These are phyloP conservation scores for Ctena decussata DNA, from an alignment of 2,888 invertebrate genomes.

Conservation along the genomic window DNA sequence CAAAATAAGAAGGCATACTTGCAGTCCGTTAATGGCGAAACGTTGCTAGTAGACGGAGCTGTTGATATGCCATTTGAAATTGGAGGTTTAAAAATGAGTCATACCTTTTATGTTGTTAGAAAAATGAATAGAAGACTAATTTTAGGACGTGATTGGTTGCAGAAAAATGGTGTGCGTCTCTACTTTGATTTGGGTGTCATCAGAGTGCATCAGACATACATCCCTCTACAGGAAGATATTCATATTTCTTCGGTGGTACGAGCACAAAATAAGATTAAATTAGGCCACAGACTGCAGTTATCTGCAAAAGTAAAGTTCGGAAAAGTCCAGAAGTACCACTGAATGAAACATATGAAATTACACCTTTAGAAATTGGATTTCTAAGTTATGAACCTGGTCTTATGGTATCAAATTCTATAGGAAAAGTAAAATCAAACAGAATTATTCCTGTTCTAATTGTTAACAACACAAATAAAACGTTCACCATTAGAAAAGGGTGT, in stretches of 20 bases:
- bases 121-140: neutral
- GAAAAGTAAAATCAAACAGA: neutral
- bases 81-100: neutral
- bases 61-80: neutral
- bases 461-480: neutral
- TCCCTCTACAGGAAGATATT: neutral
- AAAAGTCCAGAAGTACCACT: neutral
- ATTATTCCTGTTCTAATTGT: neutral
- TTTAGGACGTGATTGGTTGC: slow-evolving; percentile 6
- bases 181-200: slow-evolving; percentile 38
- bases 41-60: neutral
- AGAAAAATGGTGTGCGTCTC: slow-evolving; percentile 1
- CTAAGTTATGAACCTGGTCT: neutral
- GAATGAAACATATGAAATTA: neutral
- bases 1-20: neutral
- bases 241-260: neutral
- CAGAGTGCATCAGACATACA: neutral
- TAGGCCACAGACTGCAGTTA: neutral
- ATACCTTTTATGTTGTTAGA: neutral
- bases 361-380: neutral
- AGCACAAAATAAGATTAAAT: neutral
- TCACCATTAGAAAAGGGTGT: too few relatives aligned
- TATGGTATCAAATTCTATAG: neutral
- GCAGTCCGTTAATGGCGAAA: neutral
- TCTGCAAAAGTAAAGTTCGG: neutral